phyloP scores from a whole-genome alignment of 2,797 vertebrate genomes.

The Tragopan temminckii region DNA sequence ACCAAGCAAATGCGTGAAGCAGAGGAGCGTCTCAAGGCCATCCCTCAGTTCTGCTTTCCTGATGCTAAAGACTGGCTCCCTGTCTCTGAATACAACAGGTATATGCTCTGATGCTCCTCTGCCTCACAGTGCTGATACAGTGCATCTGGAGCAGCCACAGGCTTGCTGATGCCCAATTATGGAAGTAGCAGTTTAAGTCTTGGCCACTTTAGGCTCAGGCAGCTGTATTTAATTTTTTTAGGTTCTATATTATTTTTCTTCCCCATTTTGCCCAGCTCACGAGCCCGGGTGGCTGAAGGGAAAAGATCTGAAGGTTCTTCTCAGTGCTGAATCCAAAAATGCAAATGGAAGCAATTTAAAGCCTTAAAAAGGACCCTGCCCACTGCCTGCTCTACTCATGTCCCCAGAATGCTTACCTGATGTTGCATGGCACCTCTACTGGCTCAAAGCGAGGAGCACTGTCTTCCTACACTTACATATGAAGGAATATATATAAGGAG shows the following conservation, averaged over 20 bases:
- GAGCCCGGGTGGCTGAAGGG: neutral
- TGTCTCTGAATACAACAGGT: slow-evolving; percentile 95
- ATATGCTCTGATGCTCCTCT: neutral
- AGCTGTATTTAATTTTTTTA: slow-evolving; percentile 30
- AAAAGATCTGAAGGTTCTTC: neutral
- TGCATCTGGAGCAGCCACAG: neutral
- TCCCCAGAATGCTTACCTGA: neutral
- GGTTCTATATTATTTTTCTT: slow-evolving; percentile 4
- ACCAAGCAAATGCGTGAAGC: slow-evolving; percentile 98
- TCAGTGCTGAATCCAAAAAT: neutral
- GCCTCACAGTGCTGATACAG: neutral
- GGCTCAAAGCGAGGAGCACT: neutral
- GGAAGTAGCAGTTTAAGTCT: slow-evolving; percentile 46
- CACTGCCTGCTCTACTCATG: neutral
- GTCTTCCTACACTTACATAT: neutral
- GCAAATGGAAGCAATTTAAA: slow-evolving; percentile 19
- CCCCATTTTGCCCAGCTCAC: neutral
- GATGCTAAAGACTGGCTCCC: slow-evolving; percentile 98
- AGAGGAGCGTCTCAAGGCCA: slow-evolving; percentile 96
- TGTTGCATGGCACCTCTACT: neutral
- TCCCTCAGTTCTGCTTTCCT: slow-evolving; percentile 98
- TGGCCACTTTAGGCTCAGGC: slow-evolving; percentile 8
- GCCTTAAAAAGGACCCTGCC: neutral
- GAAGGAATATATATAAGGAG: neutral
- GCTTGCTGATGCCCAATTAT: neutral